Conservation (phyloP, 2,113 vertebrate species). For the Hassar affinis region DNA sequence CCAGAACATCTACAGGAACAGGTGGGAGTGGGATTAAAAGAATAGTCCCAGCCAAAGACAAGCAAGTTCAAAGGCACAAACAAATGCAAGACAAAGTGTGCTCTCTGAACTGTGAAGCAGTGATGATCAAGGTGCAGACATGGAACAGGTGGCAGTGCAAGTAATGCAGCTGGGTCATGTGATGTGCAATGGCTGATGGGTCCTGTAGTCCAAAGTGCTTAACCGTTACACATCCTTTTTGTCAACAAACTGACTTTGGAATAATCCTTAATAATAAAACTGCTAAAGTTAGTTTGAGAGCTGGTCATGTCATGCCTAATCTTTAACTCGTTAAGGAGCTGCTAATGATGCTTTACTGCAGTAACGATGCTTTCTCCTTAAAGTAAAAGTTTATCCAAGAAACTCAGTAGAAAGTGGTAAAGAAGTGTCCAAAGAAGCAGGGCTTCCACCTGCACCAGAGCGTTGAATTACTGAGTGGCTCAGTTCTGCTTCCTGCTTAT, state of each 20-base stretch:
- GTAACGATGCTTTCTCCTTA: background rate
- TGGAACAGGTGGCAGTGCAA: no score
- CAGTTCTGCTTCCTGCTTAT: constrained; percentile 26
- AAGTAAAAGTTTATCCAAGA: constrained; percentile 15
- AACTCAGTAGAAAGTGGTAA: background rate
- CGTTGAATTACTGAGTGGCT: constrained; percentile 27
- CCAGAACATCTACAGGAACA: background rate
- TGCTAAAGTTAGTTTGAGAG: background rate
- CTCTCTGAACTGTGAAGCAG: no score
- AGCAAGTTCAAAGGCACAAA: no score
- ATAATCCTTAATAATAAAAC: background rate
- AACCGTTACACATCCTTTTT: no score
- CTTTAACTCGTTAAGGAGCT: background rate
- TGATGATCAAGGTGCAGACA: no score
- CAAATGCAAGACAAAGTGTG: no score
- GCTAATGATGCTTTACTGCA: background rate
- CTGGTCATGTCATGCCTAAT: background rate
- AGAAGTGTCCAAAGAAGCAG: background rate
- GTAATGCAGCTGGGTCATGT: no score
- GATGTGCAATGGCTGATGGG: no score
- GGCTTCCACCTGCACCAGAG: constrained; percentile 6
- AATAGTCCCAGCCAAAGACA: background rate
- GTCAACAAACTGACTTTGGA: no score
- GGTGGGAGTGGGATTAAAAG: background rate
- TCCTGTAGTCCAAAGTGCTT: no score